Evolutionary conservation across 2,888 invertebrate genomes (phyloP).

Genomic region (Trichacis sp.): DNA sequence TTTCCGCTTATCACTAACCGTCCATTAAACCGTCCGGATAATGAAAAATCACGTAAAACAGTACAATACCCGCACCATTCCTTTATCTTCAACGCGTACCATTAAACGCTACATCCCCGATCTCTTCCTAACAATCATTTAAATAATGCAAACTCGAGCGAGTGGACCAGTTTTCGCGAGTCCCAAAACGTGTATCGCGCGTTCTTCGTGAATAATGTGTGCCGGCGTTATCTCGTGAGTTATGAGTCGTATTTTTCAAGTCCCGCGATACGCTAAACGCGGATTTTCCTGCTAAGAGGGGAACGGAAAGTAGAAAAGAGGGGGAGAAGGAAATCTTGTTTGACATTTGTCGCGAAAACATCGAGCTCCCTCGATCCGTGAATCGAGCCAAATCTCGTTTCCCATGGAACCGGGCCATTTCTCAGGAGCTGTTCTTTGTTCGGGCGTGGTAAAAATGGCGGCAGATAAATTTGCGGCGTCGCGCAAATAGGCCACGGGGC

Average conservation of each 20-base stretch:
- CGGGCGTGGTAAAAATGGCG: constrained; percentile 7
- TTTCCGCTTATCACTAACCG: too few species aligned
- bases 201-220: constrained; percentile 53
- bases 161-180: constrained; percentile 6
- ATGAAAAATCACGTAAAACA: too few species aligned
- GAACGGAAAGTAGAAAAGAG: too few species aligned
- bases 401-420: too few species aligned
- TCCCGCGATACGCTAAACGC: constrained; percentile 14
- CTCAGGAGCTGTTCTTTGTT: too few species aligned
- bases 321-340: background rate
- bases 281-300: background rate
- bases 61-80: too few species aligned
- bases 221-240: constrained; percentile 57
- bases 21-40: too few species aligned
- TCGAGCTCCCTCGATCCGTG: too few species aligned
- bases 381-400: too few species aligned
- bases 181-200: constrained; percentile 34
- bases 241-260: constrained; percentile 56
- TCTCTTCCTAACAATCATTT: too few species aligned
- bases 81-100: constrained; percentile 5
- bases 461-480: constrained; percentile 51
- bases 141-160: too few species aligned
- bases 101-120: background rate
- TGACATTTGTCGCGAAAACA: background rate
- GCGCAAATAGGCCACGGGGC: constrained; percentile 58